Evolutionary conservation across 2,797 vertebrate species (phyloP).

Genomic region (Brachyalestes nurse): DNA sequence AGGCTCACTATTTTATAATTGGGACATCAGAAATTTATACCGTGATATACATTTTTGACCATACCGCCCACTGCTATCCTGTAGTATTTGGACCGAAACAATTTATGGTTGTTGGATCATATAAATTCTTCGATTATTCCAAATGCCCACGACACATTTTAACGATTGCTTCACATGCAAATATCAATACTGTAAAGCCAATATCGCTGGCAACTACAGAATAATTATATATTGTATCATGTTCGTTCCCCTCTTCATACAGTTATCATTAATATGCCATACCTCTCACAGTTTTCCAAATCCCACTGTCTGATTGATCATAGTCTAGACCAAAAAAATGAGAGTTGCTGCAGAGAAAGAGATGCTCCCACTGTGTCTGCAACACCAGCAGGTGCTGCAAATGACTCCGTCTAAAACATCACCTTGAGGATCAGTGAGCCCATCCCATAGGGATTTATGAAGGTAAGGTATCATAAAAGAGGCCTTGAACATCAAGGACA

Average conservation of each 20-base stretch:
- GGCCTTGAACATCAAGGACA: conserved; percentile 14
- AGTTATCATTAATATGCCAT: not conserved
- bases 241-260: too few relatives aligned
- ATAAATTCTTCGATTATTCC: not conserved
- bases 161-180: too few relatives aligned
- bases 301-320: not conserved
- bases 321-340: not conserved
- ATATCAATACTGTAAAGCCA: too few relatives aligned
- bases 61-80: not conserved
- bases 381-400: not conserved
- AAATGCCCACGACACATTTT: too few relatives aligned
- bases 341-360: not conserved
- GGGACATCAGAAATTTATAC: too few relatives aligned
- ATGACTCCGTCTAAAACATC: conserved; percentile 43
- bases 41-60: too few relatives aligned
- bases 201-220: too few relatives aligned
- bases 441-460: conserved; percentile 44
- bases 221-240: too few relatives aligned
- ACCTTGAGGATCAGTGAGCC: conserved; percentile 48
- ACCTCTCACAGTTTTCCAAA: not conserved
- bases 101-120: not conserved
- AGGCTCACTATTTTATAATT: too few relatives aligned
- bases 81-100: not conserved
- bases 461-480: conserved; percentile 40
- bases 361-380: not conserved